These are phyloP conservation scores for Himantopus leucocephalus DNA, from an alignment of 2,113 vertebrate species.

Conservation along the genomic window DNA sequence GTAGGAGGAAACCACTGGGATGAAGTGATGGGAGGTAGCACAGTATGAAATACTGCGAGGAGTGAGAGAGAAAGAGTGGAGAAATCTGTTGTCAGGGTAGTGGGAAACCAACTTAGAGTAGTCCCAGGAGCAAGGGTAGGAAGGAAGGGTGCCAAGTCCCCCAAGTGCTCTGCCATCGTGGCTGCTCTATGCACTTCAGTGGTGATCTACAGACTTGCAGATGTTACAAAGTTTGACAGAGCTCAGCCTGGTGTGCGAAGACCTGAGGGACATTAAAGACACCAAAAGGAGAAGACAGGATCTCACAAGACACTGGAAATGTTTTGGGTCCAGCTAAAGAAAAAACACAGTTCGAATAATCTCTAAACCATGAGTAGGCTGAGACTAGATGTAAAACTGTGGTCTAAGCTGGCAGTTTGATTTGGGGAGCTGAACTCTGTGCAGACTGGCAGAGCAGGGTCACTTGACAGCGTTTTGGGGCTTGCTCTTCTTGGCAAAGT, in stretches of 20 bases:
- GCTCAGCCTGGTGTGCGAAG: background rate
- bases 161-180: rapidly evolving
- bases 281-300: background rate
- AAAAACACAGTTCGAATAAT: background rate
- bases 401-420: background rate
- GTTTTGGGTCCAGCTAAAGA: background rate
- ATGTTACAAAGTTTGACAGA: background rate
- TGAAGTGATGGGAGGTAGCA: background rate
- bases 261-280: background rate
- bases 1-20: background rate
- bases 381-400: background rate
- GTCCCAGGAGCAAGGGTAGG: background rate
- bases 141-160: background rate
- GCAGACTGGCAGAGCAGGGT: background rate
- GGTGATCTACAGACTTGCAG: background rate
- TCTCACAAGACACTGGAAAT: background rate
- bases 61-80: background rate
- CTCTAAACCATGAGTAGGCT: background rate
- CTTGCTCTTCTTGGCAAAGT: background rate
- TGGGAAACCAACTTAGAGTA: background rate
- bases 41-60: background rate
- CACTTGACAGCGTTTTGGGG: background rate
- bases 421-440: background rate
- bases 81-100: background rate
- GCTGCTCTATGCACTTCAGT: background rate